Conservation (phyloP, 2,888 invertebrate species). For the Eristalis pertinax region DNA sequence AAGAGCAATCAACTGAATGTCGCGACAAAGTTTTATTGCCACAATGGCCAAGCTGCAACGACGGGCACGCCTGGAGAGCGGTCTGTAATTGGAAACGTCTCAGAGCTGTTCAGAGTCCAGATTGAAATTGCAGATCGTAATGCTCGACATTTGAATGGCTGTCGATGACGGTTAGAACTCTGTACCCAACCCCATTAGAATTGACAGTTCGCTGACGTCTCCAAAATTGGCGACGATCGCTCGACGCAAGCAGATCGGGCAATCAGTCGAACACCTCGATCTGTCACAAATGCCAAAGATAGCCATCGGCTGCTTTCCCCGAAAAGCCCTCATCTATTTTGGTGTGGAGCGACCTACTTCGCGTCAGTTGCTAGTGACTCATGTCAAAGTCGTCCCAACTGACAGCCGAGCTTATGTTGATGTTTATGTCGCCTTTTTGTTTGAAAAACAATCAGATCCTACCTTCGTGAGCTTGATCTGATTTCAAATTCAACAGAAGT, state of each 20-base stretch:
- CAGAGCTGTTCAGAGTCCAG: neutral
- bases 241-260: too few species aligned
- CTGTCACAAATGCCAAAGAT: neutral
- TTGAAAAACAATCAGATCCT: neutral
- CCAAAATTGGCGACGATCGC: too few species aligned
- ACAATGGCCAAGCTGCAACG: slow-evolving; percentile 4
- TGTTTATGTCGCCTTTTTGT: neutral
- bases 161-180: too few species aligned
- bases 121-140: neutral
- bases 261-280: neutral
- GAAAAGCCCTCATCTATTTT: neutral
- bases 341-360: neutral
- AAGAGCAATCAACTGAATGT: slow-evolving; percentile 67
- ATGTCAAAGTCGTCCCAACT: slow-evolving; percentile 16
- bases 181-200: too few species aligned
- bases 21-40: slow-evolving; percentile 44
- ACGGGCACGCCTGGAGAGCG: neutral
- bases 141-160: too few species aligned
- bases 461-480: slow-evolving; percentile 19
- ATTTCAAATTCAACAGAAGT: slow-evolving; percentile 9
- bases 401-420: slow-evolving; percentile 9
- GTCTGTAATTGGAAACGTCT: neutral
- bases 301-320: neutral
- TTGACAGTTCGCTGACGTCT: too few species aligned
- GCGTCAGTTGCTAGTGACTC: slow-evolving; percentile 6